Conservation (phyloP, 2,888 invertebrate species). For the Atherix ibis region DNA sequence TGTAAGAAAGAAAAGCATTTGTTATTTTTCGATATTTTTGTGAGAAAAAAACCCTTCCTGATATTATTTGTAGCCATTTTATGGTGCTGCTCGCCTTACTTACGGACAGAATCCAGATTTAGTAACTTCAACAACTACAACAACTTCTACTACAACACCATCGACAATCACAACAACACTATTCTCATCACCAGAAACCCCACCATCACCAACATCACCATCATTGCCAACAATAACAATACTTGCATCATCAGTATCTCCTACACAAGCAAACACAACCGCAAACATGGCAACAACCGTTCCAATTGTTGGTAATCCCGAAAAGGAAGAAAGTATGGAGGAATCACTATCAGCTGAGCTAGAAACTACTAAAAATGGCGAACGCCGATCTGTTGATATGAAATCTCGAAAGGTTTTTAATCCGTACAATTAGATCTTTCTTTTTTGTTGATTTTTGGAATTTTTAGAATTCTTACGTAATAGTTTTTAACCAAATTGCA, state of each 20-base stretch:
- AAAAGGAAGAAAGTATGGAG: constrained; percentile 32
- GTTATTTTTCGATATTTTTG: too few species aligned
- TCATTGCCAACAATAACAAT: constrained; percentile 33
- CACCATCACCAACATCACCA: constrained; percentile 29
- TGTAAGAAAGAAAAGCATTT: too few species aligned
- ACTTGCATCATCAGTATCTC: background rate
- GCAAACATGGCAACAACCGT: background rate
- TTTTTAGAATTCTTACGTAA: background rate
- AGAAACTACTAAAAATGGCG: constrained; percentile 21
- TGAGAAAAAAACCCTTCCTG: too few species aligned
- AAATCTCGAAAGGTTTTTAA: constrained; percentile 27
- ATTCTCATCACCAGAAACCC: constrained; percentile 12
- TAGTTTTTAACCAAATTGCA: background rate
- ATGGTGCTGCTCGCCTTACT: constrained; percentile 42
- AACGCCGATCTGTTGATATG: constrained; percentile 21
- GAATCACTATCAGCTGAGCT: constrained; percentile 21
- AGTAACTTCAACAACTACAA: constrained; percentile 23
- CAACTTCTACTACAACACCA: constrained; percentile 17
- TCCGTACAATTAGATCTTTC: background rate
- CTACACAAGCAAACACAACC: background rate
- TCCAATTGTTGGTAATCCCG: constrained; percentile 27
- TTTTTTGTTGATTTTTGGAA: background rate
- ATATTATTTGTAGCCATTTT: constrained; percentile 35
- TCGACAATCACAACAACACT: constrained; percentile 12
- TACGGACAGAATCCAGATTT: constrained; percentile 37